phyloP scores from a whole-genome alignment of 2,888 invertebrate genomes.

The Ceratothoa steindachneri region DNA sequence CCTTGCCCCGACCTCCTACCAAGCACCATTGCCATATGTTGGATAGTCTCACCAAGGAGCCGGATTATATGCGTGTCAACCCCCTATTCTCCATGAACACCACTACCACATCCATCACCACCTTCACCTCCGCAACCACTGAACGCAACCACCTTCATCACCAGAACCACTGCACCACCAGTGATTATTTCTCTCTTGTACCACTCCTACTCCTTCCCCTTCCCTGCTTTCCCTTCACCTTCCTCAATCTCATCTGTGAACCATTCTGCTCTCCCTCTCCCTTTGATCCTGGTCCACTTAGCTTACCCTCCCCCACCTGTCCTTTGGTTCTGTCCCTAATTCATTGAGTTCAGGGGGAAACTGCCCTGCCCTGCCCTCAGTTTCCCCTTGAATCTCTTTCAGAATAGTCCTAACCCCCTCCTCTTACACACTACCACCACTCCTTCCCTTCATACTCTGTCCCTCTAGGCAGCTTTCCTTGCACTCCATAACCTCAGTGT shows the following conservation, averaged over 20 bases:
- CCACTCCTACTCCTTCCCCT: background rate
- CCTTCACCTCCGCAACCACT: background rate
- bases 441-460: slow-evolving; percentile 4
- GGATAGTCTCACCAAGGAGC: background rate
- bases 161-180: background rate
- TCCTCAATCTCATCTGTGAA: background rate
- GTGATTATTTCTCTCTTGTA: background rate
- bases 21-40: background rate
- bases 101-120: background rate
- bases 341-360: too few species aligned
- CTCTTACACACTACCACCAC: too few species aligned
- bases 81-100: too few species aligned
- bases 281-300: background rate
- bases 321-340: slow-evolving; percentile 1
- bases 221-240: background rate
- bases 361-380: too few species aligned
- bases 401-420: too few species aligned
- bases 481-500: background rate
- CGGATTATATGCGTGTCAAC: too few species aligned
- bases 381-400: too few species aligned
- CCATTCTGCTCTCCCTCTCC: slow-evolving; percentile 4
- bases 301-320: background rate
- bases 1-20: background rate
- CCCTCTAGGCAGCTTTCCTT: background rate
- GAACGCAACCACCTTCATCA: slow-evolving; percentile 9